These are phyloP conservation scores for Rhynchonycteris naso DNA, from an alignment of 2,797 vertebrate genomes.

Conservation along the genomic window DNA sequence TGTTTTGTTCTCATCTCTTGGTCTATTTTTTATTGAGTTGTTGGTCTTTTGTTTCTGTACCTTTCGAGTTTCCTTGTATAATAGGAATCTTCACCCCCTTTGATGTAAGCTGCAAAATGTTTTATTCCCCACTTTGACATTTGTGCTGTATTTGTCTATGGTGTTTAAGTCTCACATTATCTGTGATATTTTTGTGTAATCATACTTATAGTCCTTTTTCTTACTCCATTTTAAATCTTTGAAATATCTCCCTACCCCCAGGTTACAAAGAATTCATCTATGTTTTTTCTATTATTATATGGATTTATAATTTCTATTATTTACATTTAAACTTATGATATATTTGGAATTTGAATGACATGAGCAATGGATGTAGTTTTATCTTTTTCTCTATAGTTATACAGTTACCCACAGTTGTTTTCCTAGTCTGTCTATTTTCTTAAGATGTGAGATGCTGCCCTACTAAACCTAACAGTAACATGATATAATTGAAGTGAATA, in stretches of 20 bases:
- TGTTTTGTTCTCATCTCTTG: background rate
- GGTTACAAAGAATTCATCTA: background rate
- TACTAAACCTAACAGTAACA: background rate
- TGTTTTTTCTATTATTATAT: background rate
- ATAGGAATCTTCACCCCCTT: background rate
- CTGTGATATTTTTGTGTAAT: background rate
- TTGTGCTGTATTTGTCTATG: background rate
- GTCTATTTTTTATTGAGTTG: background rate
- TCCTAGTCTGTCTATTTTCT: no score
- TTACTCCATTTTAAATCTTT: background rate
- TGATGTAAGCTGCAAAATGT: background rate
- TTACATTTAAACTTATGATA: background rate
- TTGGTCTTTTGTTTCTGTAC: background rate
- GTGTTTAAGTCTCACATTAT: background rate
- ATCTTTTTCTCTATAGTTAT: background rate
- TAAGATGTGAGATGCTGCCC: background rate
- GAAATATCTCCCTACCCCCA: background rate
- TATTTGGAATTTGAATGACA: background rate
- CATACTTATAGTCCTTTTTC: background rate
- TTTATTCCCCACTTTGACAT: background rate
- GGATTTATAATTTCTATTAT: background rate
- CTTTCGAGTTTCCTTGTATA: background rate
- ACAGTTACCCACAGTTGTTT: background rate
- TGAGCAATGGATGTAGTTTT: background rate
- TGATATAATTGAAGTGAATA: background rate